phyloP scores from a whole-genome alignment of 2,888 invertebrate genomes.

The Drosophila nr. perissopoda region DNA sequence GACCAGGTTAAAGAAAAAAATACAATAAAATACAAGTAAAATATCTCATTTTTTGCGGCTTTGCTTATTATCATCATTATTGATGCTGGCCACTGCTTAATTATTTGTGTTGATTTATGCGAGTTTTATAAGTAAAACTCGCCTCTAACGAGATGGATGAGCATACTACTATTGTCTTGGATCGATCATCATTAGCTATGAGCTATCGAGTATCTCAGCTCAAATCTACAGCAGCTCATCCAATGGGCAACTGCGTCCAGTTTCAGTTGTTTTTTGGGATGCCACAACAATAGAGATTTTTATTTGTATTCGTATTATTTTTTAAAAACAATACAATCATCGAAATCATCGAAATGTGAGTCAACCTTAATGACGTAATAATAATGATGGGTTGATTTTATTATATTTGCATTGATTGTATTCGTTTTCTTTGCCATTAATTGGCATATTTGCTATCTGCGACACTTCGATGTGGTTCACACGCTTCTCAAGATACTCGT shows the following conservation, averaged over 20 bases:
- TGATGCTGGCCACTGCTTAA: constrained; percentile 55
- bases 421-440: constrained; percentile 48
- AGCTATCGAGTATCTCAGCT: constrained; percentile 2
- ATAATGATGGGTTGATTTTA: constrained; percentile 49
- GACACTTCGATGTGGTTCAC: constrained; percentile 53
- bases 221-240: constrained; percentile 11
- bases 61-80: constrained; percentile 47
- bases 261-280: constrained; percentile 29
- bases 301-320: not conserved
- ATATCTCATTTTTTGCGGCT: constrained; percentile 28
- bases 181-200: constrained; percentile 33
- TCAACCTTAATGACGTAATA: constrained; percentile 73
- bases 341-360: constrained; percentile 17
- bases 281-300: constrained; percentile 23
- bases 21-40: not conserved
- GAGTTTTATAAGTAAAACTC: constrained; percentile 61
- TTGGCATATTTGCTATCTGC: constrained; percentile 35
- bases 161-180: constrained; percentile 30
- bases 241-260: constrained; percentile 8
- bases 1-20: constrained; percentile 12
- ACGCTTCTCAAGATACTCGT: constrained; percentile 47
- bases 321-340: not conserved
- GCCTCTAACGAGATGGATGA: constrained; percentile 15
- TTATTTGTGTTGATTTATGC: constrained; percentile 78
- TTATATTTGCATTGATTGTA: constrained; percentile 47